A percentile compares a stretch with the other conserved stretches of the same genome.
Evolutionary conservation across 2,113 vertebrate species (phyloP).

Genomic region (Uria lomvia): DNA sequence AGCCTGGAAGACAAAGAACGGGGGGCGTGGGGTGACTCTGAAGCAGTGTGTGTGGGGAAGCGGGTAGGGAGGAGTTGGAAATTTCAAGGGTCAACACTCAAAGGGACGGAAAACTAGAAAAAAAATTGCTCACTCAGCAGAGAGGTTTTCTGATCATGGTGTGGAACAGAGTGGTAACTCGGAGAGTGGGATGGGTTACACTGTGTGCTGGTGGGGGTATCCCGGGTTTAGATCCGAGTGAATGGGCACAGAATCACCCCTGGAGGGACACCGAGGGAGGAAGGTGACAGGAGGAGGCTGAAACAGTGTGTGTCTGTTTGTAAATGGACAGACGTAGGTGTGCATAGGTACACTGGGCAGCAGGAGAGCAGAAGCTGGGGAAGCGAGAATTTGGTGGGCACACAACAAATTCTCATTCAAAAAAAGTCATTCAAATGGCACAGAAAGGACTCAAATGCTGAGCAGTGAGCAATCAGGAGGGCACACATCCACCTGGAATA

Average conservation of each 20-base stretch:
- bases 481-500: neutral
- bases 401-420: neutral
- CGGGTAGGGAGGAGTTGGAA: neutral
- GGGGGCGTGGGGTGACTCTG: neutral
- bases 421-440: neutral
- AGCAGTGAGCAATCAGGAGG: neutral
- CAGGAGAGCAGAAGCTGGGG: neutral
- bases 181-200: neutral
- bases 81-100: constrained; percentile 44
- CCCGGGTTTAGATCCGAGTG: neutral
- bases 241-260: neutral
- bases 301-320: neutral
- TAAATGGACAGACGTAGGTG: fast-evolving
- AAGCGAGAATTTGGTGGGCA: neutral
- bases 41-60: neutral
- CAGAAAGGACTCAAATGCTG: fast-evolving
- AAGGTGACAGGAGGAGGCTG: neutral
- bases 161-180: neutral
- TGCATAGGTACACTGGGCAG: fast-evolving
- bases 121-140: neutral
- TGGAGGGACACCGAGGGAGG: neutral
- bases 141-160: neutral
- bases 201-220: neutral
- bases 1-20: neutral
- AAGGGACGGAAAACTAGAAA: neutral